phyloP scores from a whole-genome alignment of 1,140 invertebrate species.

The Pogonomyrmex barbatus region DNA sequence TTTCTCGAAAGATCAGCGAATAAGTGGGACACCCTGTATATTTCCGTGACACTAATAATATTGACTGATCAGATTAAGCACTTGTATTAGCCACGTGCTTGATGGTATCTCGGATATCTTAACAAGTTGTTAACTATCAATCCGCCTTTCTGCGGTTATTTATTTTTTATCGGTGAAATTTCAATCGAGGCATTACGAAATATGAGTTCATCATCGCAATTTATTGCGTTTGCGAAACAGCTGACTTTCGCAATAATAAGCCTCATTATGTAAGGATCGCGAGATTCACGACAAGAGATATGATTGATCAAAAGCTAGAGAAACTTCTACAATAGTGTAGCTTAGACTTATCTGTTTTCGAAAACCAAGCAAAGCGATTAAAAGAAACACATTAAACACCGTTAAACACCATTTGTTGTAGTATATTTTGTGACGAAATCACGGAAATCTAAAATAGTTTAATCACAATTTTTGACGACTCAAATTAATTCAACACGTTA shows the following conservation, averaged over 20 bases:
- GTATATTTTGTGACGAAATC: not conserved
- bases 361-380: not conserved
- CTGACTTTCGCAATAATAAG: slow-evolving; percentile 1
- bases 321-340: not conserved
- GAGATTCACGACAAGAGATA: not conserved
- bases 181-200: slow-evolving; percentile 3
- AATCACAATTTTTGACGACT: not conserved
- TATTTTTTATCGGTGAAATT: not conserved
- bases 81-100: not conserved
- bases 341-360: not conserved
- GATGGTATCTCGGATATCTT: slow-evolving; percentile 16
- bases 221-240: slow-evolving; percentile 9
- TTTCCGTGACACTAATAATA: not conserved
- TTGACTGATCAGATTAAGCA: not conserved
- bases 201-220: not conserved
- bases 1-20: not conserved
- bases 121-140: slow-evolving; percentile 1
- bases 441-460: not conserved
- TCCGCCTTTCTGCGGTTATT: not conserved
- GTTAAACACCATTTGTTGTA: not conserved
- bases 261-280: slow-evolving; percentile 7
- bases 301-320: not conserved
- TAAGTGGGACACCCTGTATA: not conserved
- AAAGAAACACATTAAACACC: not conserved
- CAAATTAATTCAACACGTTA: not conserved